These are phyloP conservation scores for Eufriesea mexicana DNA, from an alignment of 1,140 invertebrate genomes.

Conservation along the genomic window DNA sequence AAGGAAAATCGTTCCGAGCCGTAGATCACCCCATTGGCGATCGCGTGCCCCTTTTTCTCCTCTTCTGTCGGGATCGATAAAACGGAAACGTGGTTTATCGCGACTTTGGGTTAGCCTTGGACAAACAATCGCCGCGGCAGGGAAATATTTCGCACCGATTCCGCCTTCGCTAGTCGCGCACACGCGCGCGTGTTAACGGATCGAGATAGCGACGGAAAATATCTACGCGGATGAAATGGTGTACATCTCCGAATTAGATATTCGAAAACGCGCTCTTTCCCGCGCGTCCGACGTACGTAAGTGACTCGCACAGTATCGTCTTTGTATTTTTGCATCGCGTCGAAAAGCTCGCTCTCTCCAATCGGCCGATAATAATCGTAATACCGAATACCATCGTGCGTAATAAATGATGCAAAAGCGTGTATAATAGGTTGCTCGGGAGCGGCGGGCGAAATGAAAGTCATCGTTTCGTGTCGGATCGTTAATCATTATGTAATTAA, in stretches of 20 bases:
- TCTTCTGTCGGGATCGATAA: slow-evolving; percentile 52
- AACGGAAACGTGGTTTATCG: slow-evolving; percentile 46
- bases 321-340: neutral
- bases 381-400: neutral
- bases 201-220: neutral
- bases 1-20: slow-evolving; percentile 42
- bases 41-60: slow-evolving; percentile 8
- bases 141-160: slow-evolving; percentile 11
- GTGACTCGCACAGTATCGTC: neutral
- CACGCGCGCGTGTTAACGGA: neutral
- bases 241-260: neutral
- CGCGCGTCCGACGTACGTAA: neutral
- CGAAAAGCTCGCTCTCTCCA: neutral
- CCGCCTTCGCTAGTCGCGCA: neutral
- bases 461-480: slow-evolving; percentile 8
- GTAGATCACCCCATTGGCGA: slow-evolving; percentile 51
- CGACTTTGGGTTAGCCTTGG: slow-evolving; percentile 28
- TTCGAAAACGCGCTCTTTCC: neutral
- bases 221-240: too few species aligned
- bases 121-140: slow-evolving; percentile 18
- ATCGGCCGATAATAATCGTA: slow-evolving; percentile 8
- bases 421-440: neutral
- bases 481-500: slow-evolving; percentile 40
- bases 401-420: slow-evolving; percentile 19
- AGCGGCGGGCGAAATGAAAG: neutral